Evolutionary conservation across 1,140 invertebrate species (phyloP).

Genomic region (Apis cerana): DNA sequence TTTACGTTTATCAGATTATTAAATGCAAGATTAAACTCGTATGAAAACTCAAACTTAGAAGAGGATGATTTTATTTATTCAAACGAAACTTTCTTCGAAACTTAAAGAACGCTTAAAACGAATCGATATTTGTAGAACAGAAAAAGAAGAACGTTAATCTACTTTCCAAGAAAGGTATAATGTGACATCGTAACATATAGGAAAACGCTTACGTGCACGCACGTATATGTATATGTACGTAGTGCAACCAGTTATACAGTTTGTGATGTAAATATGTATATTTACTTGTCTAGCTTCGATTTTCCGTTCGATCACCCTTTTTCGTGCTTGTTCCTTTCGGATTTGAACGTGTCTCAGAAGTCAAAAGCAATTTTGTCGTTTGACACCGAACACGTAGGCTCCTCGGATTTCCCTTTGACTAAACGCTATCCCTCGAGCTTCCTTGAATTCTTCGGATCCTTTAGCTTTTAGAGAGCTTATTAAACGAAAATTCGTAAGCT

Average conservation of each 20-base stretch:
- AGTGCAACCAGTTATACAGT: not conserved
- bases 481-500: not conserved
- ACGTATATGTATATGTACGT: not conserved
- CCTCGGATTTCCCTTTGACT: not conserved
- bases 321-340: not conserved
- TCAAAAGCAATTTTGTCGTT: not conserved
- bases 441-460: not conserved
- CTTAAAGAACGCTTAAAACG: not conserved
- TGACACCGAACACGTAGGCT: not conserved
- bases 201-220: not conserved
- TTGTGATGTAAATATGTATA: not conserved
- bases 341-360: slow-evolving; percentile 5
- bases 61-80: not conserved
- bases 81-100: not conserved
- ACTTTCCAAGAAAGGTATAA: not conserved
- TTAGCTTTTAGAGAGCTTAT: not conserved
- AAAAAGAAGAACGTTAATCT: slow-evolving; percentile 8
- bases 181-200: not conserved
- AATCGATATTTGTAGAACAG: not conserved
- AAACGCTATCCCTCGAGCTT: too few relatives aligned
- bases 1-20: too few relatives aligned
- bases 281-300: not conserved
- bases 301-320: not conserved
- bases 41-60: not conserved
- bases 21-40: too few relatives aligned